Evolutionary conservation across 2,888 invertebrate genomes (phyloP).

Genomic region (Sturmia bella): DNA sequence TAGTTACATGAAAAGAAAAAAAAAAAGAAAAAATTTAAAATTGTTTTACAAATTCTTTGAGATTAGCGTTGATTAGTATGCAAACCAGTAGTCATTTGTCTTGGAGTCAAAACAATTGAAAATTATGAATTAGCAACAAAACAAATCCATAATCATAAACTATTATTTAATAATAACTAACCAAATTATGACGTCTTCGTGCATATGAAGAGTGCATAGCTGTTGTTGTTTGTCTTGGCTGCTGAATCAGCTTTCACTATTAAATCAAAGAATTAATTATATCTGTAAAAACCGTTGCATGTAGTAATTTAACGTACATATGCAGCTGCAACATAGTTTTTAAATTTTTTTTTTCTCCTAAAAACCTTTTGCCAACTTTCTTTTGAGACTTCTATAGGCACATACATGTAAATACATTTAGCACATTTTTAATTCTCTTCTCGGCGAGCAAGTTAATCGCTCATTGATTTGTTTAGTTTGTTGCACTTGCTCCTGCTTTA

Average conservation of each 20-base stretch:
- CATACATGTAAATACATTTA: too few relatives aligned
- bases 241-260: conserved; percentile 18
- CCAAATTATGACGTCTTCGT: conserved; percentile 52
- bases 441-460: conserved; percentile 5
- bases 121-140: too few relatives aligned
- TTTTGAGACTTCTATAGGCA: too few relatives aligned
- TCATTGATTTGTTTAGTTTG: conserved; percentile 57
- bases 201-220: conserved; percentile 30
- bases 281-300: neutral
- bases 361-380: too few relatives aligned
- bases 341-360: too few relatives aligned
- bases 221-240: conserved; percentile 16
- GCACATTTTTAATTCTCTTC: neutral
- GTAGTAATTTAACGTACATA: neutral
- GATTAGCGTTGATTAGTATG: too few relatives aligned
- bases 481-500: conserved; percentile 16
- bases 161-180: conserved; percentile 43
- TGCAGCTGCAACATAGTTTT: neutral
- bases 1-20: too few relatives aligned
- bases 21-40: too few relatives aligned
- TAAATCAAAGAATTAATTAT: conserved; percentile 23
- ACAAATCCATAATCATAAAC: neutral
- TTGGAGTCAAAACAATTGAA: too few relatives aligned
- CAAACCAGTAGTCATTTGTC: too few relatives aligned
- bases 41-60: too few relatives aligned